Evolutionary conservation across 2,113 vertebrate genomes (phyloP).

Genomic region (Taxidea taxus): DNA sequence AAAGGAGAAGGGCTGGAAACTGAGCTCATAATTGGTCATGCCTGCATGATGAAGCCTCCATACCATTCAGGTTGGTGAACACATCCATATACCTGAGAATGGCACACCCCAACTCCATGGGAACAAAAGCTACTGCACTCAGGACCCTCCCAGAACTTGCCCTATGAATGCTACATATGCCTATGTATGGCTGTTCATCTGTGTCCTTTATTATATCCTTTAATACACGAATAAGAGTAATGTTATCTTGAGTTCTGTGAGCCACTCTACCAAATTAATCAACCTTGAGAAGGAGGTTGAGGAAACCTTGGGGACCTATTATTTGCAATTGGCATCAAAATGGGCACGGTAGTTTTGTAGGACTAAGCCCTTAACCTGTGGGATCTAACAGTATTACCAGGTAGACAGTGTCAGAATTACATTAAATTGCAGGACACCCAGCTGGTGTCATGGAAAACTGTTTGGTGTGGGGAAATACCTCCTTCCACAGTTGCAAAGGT

Average conservation of each 20-base stretch:
- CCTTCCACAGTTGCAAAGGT: background rate
- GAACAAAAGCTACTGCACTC: background rate
- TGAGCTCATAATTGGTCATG: background rate
- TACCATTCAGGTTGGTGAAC: background rate
- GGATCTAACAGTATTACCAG: background rate
- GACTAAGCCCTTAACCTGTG: background rate
- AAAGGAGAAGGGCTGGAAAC: background rate
- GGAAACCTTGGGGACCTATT: background rate
- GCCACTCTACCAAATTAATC: background rate
- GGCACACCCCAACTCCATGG: background rate
- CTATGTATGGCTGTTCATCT: background rate
- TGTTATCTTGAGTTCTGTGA: background rate
- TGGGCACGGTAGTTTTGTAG: too few species aligned
- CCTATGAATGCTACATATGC: background rate
- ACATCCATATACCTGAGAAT: background rate
- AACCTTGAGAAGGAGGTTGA: background rate
- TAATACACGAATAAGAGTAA: background rate
- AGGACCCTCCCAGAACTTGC: background rate
- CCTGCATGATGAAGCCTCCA: background rate
- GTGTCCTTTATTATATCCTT: background rate
- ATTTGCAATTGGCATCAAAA: background rate
- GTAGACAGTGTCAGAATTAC: background rate
- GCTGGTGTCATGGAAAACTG: background rate
- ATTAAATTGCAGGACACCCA: background rate
- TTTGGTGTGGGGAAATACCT: background rate